Evolutionary conservation across 2,113 vertebrate genomes (phyloP), one percentile per base, ranked within the genome.

Genomic region (Tychaedon coryphoeus): DNA sequence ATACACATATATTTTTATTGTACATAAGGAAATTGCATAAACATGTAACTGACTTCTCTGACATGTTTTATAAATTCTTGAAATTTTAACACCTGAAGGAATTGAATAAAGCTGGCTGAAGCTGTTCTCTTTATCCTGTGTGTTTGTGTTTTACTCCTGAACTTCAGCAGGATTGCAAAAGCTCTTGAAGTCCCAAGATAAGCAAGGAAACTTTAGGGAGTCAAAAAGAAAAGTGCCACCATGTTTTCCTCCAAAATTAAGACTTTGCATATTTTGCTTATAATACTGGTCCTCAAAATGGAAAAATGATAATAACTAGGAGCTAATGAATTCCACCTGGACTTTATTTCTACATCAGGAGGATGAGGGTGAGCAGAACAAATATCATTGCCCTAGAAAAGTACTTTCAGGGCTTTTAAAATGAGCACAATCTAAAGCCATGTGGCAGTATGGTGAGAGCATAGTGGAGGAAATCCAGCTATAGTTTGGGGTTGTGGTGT

Each of bases 401-500:
- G 2, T 19, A 38, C 40, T 53, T 79, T 56, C 25, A 57, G 40
- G 31, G 69, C 29, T 56, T 79, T 33, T 24, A 38, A 71, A 71
- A 56, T 8, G 23, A 88, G 8, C 22, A 31, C 8, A 43, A 1
- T 22, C 34, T 70, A 22, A 72, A 65, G 25, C 11, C 56, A 73
- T 10, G 25, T 0, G 1, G 6, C 28, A 19, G 28, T 48, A 19
- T 14, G 29, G 31, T 50, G 58, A 38, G 25, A 69, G 9, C 1
- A 1, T 5, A 24, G 28, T 26, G n/a, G 28, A 38, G 34, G 34
- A 86, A 64, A 76, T n/a, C 26, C n/a, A 60, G 34, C 58, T 65
- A 0, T 36, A 20, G 1, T 17, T 2, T 14, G 15, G 22, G 17
- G 3, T 51, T 2, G 2, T n/a, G 24, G 12, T 19, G 20, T 72